Evolutionary conservation across 2,888 invertebrate genomes (phyloP).

Genomic region (Drosophila kuntzei): DNA sequence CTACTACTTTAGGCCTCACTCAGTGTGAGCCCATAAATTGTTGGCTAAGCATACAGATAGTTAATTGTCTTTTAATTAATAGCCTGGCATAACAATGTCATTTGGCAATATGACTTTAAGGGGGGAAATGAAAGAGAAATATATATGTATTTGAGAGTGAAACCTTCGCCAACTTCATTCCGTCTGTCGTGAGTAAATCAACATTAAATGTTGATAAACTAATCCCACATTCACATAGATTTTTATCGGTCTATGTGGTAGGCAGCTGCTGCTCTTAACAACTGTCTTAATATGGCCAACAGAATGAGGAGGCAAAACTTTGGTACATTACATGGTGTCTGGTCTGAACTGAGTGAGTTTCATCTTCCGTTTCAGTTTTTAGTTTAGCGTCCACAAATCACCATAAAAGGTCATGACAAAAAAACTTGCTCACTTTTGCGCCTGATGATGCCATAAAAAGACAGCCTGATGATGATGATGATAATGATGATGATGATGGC

Average conservation of each 20-base stretch:
- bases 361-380: slow-evolving; percentile 31
- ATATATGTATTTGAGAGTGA: slow-evolving; percentile 4
- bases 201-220: slow-evolving; percentile 23
- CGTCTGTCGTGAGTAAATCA: slow-evolving; percentile 7
- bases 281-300: slow-evolving; percentile 27
- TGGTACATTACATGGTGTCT: slow-evolving; percentile 35
- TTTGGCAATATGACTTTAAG: slow-evolving; percentile 16
- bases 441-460: slow-evolving; percentile 63
- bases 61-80: slow-evolving; percentile 30
- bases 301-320: slow-evolving; percentile 17
- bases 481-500: slow-evolving; percentile 31
- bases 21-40: slow-evolving; percentile 21
- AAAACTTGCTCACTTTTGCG: slow-evolving; percentile 53
- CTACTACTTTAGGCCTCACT: slow-evolving; percentile 18
- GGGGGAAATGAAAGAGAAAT: background rate
- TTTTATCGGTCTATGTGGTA: slow-evolving; percentile 3
- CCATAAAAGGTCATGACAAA: slow-evolving; percentile 67
- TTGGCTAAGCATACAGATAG: slow-evolving; percentile 10
- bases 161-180: background rate
- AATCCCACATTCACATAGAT: slow-evolving; percentile 18
- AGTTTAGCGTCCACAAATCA: slow-evolving; percentile 33
- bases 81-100: slow-evolving; percentile 17
- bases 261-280: slow-evolving; percentile 6
- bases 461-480: slow-evolving; percentile 25
- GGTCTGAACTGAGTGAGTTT: slow-evolving; percentile 10